Base-by-base conservation (phyloP, 2,888 invertebrate species). In the Thysanoteuthis rhombus region DNA sequence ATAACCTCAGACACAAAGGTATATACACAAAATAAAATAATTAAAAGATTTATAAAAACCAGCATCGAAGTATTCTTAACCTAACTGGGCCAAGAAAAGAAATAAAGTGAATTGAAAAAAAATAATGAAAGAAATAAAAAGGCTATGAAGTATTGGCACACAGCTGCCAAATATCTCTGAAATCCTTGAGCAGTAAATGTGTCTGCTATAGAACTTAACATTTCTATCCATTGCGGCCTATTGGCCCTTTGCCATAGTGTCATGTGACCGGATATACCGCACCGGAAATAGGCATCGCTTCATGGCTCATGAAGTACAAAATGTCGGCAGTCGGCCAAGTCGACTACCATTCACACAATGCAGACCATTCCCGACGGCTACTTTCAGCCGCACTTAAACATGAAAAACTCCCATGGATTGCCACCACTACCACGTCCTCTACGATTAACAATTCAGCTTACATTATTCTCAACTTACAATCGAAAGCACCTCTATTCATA, bases 231-330 rank as follows among this genome's bases (percentile, higher is more conserved):
- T 75, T 36, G 75, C n/a, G 75, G 75, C 75, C n/a, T 75, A n/a
- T 75, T 75, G 75, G 75, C 75, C 36, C 12, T 10, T 19, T 75
- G 75, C 75, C 75, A 75, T n/a, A 2, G n/a, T 75, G 75, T 75
- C 75, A 75, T 75, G 75, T 75, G 75, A 75, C 75, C 75, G 75
- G 75, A 75, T 75, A n/a, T 75, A 75, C 75, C 75, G 75, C 75
- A 75, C 75, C 75, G 75, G 75, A 75, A 75, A 75, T 75, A 75
- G 75, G 75, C 75, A 75, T 36, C 75, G 75, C 75, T 75, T n/a
- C 75, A 36, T 75, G n/a, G n/a, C n/a, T n/a, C n/a, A 75, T 75
- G 75, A n/a, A 75, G 75, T 75, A n/a, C 75, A 75, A 75, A 75
- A 75, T 75, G 75, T 75, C 75, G 75, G 75, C 75, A 75, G n/a